Evolutionary conservation across 2,113 vertebrate genomes (phyloP), one percentile per base, ranked within the genome.

Genomic region (Syngnathoides biaculeatus): DNA sequence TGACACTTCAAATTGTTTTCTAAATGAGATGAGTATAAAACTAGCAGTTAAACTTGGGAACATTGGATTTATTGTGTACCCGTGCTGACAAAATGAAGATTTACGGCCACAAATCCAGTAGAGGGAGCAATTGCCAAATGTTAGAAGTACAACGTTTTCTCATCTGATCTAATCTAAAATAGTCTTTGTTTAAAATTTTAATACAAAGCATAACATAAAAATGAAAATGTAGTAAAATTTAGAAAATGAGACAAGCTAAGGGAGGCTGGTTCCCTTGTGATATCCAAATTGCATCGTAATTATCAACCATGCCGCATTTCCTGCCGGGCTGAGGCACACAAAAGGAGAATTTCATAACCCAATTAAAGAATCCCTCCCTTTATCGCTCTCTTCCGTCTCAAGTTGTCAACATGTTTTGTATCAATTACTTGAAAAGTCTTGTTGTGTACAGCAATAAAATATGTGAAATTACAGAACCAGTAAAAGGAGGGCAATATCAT

Each of bases 71-170:
- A 7, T 50, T 66, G 11, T 57, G 26, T 38, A n/a, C 6, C 24
- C 11, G 30, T 35, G 6, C 30, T 35, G 30, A 35, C 30, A 67
- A 13, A 19, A n/a, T 59, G 3, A 24, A 8, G 5, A 14, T 20
- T 1, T 12, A 6, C 7, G 15, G 38, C 3, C 4, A 14, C 15
- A 11, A 10, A 20, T 70, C 50, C 84, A 83, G 71, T 45, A 84
- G 87, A 73, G 80, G 83, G 83, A 45, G 84, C 71, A 71, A 5
- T 75, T 64, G 66, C 8, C 38, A 62, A 12, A 67, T 57, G 5
- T 64, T 2, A 56, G 30, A 12, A n/a, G 27, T 50, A 50, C 20
- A 17, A 48, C 1, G n/a, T n/a, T n/a, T n/a, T n/a, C n/a, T n/a
- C n/a, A n/a, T n/a, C n/a, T n/a, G 6, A 35, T 35, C 30, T 35